These are phyloP conservation scores for Cremastinae sp. DNA, from an alignment of 2,888 invertebrate genomes.

Conservation along the genomic window DNA sequence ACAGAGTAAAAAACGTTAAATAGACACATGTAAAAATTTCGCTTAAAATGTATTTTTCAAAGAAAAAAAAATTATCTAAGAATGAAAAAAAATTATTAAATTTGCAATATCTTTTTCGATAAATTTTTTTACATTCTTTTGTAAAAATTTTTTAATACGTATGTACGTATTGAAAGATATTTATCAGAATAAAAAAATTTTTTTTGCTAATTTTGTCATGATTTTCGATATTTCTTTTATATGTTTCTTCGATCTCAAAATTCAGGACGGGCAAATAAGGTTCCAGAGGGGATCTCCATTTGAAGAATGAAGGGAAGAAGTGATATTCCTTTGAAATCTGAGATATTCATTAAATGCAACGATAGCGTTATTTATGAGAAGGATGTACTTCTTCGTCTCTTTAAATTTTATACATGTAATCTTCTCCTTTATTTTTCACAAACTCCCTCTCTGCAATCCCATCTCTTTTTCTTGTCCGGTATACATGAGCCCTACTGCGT, in stretches of 20 bases:
- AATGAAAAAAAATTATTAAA: too few relatives aligned
- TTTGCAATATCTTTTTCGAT: too few relatives aligned
- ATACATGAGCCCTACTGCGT: conserved; percentile 40
- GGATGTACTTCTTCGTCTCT: conserved; percentile 37
- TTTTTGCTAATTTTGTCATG: too few relatives aligned
- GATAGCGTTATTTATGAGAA: conserved; percentile 65
- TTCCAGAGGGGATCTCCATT: background rate
- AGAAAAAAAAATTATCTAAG: too few relatives aligned
- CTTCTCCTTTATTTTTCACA: conserved; percentile 20
- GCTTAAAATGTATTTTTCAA: too few relatives aligned
- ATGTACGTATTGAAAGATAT: too few relatives aligned
- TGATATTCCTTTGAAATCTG: conserved; percentile 65
- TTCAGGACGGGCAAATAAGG: too few relatives aligned
- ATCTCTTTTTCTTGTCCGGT: conserved; percentile 31
- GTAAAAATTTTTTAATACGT: too few relatives aligned
- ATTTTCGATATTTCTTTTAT: background rate
- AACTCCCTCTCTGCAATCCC: background rate
- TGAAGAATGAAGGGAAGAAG: background rate
- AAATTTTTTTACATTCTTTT: too few relatives aligned
- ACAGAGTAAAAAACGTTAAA: too few relatives aligned
- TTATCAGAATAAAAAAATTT: too few relatives aligned
- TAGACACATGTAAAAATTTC: too few relatives aligned
- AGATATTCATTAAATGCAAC: conserved; percentile 69
- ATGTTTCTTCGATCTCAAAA: background rate
- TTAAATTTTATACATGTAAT: conserved; percentile 20